Evolutionary conservation across 1,140 invertebrate species (phyloP).

Genomic region (Danaus plexippus): DNA sequence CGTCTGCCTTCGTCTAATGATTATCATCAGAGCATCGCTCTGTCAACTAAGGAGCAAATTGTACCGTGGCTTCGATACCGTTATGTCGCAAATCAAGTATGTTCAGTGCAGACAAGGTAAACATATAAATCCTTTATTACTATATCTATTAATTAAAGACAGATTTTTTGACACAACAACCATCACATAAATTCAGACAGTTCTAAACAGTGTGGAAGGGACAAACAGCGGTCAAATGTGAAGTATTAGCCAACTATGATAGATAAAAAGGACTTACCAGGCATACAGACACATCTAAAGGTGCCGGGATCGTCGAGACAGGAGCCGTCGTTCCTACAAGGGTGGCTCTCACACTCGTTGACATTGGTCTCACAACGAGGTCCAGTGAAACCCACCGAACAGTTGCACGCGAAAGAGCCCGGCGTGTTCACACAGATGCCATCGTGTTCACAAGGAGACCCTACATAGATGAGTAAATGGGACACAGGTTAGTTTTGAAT

Average conservation of each 20-base stretch:
- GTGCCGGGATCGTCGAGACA: slow-evolving; percentile 95
- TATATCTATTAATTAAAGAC: too few relatives aligned
- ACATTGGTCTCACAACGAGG: slow-evolving; percentile 93
- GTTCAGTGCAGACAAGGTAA: not conserved
- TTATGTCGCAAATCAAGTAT: slow-evolving; percentile 19
- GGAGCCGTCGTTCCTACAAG: slow-evolving; percentile 94
- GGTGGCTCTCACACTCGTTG: slow-evolving; percentile 95
- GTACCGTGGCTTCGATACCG: slow-evolving; percentile 31
- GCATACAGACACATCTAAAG: slow-evolving; percentile 96
- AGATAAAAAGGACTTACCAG: slow-evolving; percentile 78
- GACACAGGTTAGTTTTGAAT: slow-evolving; percentile 5
- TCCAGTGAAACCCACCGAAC: slow-evolving; percentile 92
- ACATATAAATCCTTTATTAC: too few relatives aligned
- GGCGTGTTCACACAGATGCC: slow-evolving; percentile 96
- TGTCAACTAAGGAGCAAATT: slow-evolving; percentile 39
- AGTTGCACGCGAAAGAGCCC: slow-evolving; percentile 93
- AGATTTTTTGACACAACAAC: too few relatives aligned
- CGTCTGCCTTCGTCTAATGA: slow-evolving; percentile 32
- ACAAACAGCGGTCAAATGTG: too few relatives aligned
- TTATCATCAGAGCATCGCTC: slow-evolving; percentile 36
- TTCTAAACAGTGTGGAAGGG: too few relatives aligned
- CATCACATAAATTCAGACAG: too few relatives aligned
- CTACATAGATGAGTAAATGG: slow-evolving; percentile 54
- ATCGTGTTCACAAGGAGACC: slow-evolving; percentile 92
- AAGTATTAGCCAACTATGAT: too few relatives aligned